These are phyloP conservation scores for Holacanthella duospinosa DNA, from an alignment of 2,888 invertebrate species.

Conservation along the genomic window DNA sequence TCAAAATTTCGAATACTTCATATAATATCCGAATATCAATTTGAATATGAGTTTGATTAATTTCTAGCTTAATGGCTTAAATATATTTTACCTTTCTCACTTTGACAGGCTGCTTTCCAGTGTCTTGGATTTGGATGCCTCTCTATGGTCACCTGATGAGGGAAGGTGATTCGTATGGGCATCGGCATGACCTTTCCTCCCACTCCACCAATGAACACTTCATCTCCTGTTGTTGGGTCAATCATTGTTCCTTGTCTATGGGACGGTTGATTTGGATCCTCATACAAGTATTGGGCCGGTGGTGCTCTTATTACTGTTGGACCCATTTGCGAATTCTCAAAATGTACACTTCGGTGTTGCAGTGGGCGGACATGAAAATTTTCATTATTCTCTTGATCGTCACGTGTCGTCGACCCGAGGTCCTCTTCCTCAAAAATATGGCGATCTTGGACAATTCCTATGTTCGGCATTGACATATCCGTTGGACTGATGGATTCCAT, in stretches of 20 bases:
- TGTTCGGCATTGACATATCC: neutral
- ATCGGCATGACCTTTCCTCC: neutral
- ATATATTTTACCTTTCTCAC: conserved; percentile 28
- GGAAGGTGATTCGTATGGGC: neutral
- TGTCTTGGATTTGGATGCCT: conserved; percentile 29
- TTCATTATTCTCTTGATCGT: neutral
- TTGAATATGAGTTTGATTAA: no score
- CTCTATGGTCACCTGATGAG: conserved; percentile 25
- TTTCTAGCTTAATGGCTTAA: no score
- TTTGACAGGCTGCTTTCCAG: conserved; percentile 23
- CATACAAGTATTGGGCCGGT: conserved; percentile 15
- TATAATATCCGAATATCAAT: no score
- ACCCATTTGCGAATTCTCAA: neutral
- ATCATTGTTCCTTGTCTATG: conserved; percentile 10
- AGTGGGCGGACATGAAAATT: no score
- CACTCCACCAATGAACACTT: neutral
- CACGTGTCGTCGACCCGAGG: neutral
- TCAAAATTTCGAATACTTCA: no score
- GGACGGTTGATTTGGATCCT: neutral
- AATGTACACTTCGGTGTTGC: no score
- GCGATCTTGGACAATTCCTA: neutral
- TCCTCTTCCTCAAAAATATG: neutral
- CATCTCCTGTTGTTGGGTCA: conserved; percentile 6
- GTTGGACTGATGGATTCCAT: neutral
- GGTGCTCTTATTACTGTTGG: conserved; percentile 11